Conservation (phyloP, 1,140 invertebrate genomes). For the Batillaria attramentaria region DNA sequence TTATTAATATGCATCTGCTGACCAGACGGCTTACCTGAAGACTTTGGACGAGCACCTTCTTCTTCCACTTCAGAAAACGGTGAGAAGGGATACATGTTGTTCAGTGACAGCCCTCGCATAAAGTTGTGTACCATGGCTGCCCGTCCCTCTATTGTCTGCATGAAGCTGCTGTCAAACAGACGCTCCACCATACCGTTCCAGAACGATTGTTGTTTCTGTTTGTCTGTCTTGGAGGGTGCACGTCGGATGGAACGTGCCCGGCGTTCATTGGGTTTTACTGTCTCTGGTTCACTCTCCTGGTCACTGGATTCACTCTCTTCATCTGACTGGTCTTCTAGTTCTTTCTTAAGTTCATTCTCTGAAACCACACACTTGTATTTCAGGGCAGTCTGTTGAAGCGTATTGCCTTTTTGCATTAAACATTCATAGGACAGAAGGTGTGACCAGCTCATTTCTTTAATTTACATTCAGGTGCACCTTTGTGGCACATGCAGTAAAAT, state of each 20-base stretch:
- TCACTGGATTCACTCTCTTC: constrained; percentile 56
- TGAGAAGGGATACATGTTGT: constrained; percentile 70
- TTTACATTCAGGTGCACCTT: too few relatives aligned
- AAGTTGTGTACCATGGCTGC: constrained; percentile 74
- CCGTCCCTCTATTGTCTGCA: constrained; percentile 66
- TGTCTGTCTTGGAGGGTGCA: background rate
- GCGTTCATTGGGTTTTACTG: background rate
- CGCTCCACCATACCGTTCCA: constrained; percentile 46
- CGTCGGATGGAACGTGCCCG: background rate
- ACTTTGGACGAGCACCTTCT: background rate
- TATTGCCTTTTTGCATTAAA: too few relatives aligned
- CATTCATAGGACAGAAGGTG: too few relatives aligned
- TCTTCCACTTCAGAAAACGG: constrained; percentile 58
- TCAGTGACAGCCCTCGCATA: constrained; percentile 70
- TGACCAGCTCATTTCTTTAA: too few relatives aligned
- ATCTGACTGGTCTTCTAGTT: constrained; percentile 46
- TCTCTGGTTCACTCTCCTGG: constrained; percentile 27
- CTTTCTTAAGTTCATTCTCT: constrained; percentile 52
- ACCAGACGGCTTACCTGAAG: too few relatives aligned
- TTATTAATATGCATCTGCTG: too few relatives aligned
- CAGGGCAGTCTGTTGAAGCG: too few relatives aligned
- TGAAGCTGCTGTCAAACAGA: constrained; percentile 45
- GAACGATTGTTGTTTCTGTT: constrained; percentile 41
- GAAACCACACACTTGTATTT: too few relatives aligned
- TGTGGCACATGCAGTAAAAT: too few relatives aligned